Evolutionary conservation across 2,888 invertebrate genomes (phyloP).

Genomic region (Lagria hirta): DNA sequence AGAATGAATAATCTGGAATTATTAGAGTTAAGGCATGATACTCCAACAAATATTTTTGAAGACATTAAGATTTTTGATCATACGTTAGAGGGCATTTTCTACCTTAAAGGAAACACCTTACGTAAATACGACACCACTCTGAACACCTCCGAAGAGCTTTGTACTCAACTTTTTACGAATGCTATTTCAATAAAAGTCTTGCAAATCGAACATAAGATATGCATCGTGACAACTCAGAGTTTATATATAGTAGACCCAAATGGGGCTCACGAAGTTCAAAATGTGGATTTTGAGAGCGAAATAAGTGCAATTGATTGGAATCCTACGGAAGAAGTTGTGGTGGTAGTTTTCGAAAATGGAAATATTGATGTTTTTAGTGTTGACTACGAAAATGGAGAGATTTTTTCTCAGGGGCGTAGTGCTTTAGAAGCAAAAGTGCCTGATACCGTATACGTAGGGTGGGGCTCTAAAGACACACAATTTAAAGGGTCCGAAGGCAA

Average conservation of each 20-base stretch:
- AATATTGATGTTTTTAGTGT: conserved; percentile 5
- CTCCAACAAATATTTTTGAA: not conserved
- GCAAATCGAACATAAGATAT: conserved; percentile 14
- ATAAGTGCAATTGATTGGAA: conserved; percentile 16
- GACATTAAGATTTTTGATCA: conserved; percentile 3
- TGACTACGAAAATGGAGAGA: conserved; percentile 9
- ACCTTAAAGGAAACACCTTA: conserved; percentile 4
- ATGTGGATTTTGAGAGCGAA: not conserved
- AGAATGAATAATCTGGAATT: conserved; percentile 22
- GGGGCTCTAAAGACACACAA: conserved; percentile 96
- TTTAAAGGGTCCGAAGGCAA: conserved; percentile 56
- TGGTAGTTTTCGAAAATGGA: conserved; percentile 2
- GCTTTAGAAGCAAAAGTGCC: conserved; percentile 12
- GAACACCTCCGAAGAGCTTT: not conserved
- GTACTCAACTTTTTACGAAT: conserved; percentile 3
- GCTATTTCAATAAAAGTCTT: conserved; percentile 8
- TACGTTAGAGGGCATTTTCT: conserved; percentile 10
- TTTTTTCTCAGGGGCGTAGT: conserved; percentile 1
- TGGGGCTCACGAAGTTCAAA: not conserved
- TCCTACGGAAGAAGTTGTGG: conserved; percentile 16
- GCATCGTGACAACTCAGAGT: not conserved
- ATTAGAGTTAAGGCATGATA: conserved; percentile 4
- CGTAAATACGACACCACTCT: conserved; percentile 2
- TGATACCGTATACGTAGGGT: conserved; percentile 74
- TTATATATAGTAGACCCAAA: conserved; percentile 1